These are phyloP conservation scores for Eristalinus sepulchralis DNA, from an alignment of 2,888 invertebrate genomes.

Conservation along the genomic window DNA sequence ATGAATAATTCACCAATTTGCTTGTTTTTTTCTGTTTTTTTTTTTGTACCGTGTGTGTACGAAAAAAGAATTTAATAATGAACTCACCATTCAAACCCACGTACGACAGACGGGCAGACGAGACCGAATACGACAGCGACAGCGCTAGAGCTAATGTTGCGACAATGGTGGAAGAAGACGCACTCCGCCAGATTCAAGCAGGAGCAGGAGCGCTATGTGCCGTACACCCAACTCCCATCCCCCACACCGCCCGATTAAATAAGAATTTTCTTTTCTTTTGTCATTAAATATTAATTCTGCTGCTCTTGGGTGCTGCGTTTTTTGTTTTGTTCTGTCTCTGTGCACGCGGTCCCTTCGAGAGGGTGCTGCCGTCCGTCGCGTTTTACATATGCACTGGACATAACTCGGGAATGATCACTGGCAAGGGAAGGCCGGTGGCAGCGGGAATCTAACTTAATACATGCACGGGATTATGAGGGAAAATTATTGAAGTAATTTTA, in stretches of 20 bases:
- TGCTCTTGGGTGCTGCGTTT: slow-evolving; percentile 21
- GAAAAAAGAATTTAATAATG: slow-evolving; percentile 71
- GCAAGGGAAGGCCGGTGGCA: neutral
- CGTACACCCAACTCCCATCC: slow-evolving; percentile 29
- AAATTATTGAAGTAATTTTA: slow-evolving; percentile 46
- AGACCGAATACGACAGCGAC: slow-evolving; percentile 34
- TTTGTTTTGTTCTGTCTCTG: slow-evolving; percentile 15
- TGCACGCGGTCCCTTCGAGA: neutral
- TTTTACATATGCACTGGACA: neutral
- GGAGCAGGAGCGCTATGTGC: slow-evolving; percentile 42
- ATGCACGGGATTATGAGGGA: slow-evolving; percentile 49
- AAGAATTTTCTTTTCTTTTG: slow-evolving; percentile 65
- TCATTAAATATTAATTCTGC: slow-evolving; percentile 68
- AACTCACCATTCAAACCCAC: slow-evolving; percentile 66
- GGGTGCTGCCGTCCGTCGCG: neutral
- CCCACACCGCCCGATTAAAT: slow-evolving; percentile 47
- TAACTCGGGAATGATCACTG: slow-evolving; percentile 8
- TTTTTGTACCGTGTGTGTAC: slow-evolving; percentile 37
- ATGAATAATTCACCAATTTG: slow-evolving; percentile 71
- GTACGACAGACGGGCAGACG: slow-evolving; percentile 34
- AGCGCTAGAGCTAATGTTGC: slow-evolving; percentile 14
- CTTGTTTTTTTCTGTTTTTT: slow-evolving; percentile 39
- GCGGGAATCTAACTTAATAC: slow-evolving; percentile 56
- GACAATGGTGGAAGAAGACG: slow-evolving; percentile 10
- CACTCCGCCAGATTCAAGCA: slow-evolving; percentile 25